Conservation (phyloP, 64 coral and sea anemone species). For the Cladopsammia gracilis region DNA sequence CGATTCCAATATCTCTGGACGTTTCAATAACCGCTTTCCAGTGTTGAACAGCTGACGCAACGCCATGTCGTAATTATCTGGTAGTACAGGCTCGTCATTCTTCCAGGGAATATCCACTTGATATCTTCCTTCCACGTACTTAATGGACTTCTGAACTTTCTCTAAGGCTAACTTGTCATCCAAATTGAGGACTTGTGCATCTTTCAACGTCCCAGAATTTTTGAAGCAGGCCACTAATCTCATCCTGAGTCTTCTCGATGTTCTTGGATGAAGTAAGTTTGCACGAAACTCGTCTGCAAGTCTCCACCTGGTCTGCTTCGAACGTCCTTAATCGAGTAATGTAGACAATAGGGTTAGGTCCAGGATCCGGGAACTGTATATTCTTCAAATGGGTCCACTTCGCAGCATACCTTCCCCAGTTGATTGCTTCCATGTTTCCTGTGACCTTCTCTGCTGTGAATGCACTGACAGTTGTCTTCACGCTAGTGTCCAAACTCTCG, state of each 20-base stretch:
- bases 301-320: slow-evolving; percentile 4
- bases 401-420: slow-evolving; percentile 5
- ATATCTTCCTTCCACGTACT: slow-evolving; percentile 52
- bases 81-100: neutral
- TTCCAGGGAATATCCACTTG: slow-evolving; percentile 57
- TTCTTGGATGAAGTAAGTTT: slow-evolving; percentile 27
- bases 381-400: slow-evolving; percentile 48
- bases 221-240: slow-evolving; percentile 14
- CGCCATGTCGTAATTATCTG: slow-evolving; percentile 65
- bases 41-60: neutral
- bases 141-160: neutral
- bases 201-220: neutral
- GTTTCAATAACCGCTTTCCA: slow-evolving; percentile 35
- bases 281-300: slow-evolving; percentile 43
- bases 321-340: slow-evolving; percentile 62
- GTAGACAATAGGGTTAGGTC: neutral
- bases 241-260: neutral
- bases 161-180: slow-evolving; percentile 1
- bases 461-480: slow-evolving; percentile 3
- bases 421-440: slow-evolving; percentile 49
- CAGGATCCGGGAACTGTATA: slow-evolving; percentile 34
- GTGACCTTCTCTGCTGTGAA: slow-evolving; percentile 58
- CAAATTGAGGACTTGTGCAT: neutral
- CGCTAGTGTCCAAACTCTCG: slow-evolving; percentile 44
- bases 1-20: neutral